phyloP scores from a whole-genome alignment of 1,140 invertebrate species.

The Pectinophora gossypiella region DNA sequence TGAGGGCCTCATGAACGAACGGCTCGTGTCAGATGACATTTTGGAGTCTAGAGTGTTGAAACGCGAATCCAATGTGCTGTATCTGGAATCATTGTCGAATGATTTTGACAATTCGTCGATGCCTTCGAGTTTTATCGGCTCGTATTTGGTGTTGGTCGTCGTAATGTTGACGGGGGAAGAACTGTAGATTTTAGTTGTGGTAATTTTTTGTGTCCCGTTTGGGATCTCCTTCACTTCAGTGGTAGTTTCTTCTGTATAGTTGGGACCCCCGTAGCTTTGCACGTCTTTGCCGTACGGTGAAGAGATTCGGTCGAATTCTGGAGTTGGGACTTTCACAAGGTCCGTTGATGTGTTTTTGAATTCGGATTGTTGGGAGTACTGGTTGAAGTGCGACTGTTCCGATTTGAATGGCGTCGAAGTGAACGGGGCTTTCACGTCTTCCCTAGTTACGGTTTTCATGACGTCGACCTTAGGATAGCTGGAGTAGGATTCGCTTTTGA shows the following conservation, averaged over 20 bases:
- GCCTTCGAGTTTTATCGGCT: conserved; percentile 62
- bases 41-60: conserved; percentile 68
- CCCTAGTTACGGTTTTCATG: conserved; percentile 40
- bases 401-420: conserved; percentile 57
- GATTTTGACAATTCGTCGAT: conserved; percentile 68
- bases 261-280: conserved; percentile 58
- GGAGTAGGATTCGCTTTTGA: conserved; percentile 63
- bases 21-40: conserved; percentile 66
- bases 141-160: conserved; percentile 68
- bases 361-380: conserved; percentile 12
- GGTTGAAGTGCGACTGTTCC: conserved; percentile 28
- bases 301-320: conserved; percentile 55
- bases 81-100: conserved; percentile 64
- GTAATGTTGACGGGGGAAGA: conserved; percentile 71
- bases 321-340: conserved; percentile 51
- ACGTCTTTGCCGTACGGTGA: conserved; percentile 62
- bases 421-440: conserved; percentile 61
- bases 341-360: conserved; percentile 38
- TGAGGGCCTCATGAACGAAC: conserved; percentile 71
- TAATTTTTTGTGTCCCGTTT: conserved; percentile 71
- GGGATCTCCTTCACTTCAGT: conserved; percentile 73
- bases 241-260: conserved; percentile 68
- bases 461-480: conserved; percentile 54
- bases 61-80: conserved; percentile 62
- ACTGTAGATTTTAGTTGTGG: conserved; percentile 72